Evolutionary conservation across 2,113 vertebrate genomes (phyloP).

Genomic region (rat (Rattus norvegicus)): DNA sequence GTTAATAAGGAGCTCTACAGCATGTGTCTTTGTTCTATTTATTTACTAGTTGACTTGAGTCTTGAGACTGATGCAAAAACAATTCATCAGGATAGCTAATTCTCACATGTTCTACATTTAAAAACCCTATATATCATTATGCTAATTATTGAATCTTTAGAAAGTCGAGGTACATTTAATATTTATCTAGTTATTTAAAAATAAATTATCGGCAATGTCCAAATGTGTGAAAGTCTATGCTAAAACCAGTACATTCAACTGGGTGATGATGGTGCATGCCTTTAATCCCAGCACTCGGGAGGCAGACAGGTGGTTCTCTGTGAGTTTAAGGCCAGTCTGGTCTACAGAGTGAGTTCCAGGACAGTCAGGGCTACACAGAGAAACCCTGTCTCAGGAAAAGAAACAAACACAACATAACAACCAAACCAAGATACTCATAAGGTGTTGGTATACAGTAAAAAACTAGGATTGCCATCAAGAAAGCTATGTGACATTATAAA

Average conservation of each 20-base stretch:
- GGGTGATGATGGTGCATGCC: neutral
- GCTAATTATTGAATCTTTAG: slow-evolving; percentile 49
- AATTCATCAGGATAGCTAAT: slow-evolving; percentile 56
- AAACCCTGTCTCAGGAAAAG: neutral
- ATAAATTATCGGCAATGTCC: neutral
- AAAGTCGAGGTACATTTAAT: slow-evolving; percentile 41
- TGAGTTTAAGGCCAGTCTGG: neutral
- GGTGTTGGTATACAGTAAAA: neutral
- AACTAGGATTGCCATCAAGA: slow-evolving; percentile 35
- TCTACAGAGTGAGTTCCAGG: neutral
- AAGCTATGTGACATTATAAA: slow-evolving; percentile 19
- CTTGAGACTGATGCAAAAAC: slow-evolving; percentile 41
- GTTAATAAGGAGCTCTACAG: neutral
- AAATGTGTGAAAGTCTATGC: slow-evolving; percentile 31
- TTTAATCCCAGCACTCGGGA: neutral
- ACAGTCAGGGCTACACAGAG: neutral
- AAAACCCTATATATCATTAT: neutral
- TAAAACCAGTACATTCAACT: neutral
- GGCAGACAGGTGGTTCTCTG: neutral
- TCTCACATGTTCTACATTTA: neutral
- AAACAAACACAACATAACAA: neutral
- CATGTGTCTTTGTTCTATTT: slow-evolving; percentile 53
- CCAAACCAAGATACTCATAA: neutral
- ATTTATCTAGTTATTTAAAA: slow-evolving; percentile 53
- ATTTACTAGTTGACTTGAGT: slow-evolving; percentile 32